Evolutionary conservation across 2,797 vertebrate genomes (phyloP), one percentile per base, ranked within the genome.

Genomic region (Pogoniulus pusillus): DNA sequence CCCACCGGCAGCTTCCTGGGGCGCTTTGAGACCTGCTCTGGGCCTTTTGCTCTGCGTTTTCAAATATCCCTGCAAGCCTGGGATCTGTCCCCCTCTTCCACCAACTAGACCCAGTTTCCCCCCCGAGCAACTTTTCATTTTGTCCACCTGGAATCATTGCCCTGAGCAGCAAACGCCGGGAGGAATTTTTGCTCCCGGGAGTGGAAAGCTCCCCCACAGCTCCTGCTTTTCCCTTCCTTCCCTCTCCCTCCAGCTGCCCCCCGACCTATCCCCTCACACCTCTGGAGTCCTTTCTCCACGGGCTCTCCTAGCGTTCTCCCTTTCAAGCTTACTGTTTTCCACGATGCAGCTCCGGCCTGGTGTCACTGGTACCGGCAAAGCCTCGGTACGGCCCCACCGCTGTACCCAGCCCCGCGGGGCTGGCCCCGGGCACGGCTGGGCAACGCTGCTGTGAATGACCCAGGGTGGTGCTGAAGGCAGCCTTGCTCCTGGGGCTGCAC

Each of bases 1-100:
- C 29, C 17, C 58, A 7, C 5, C 1, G 1, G 37, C 26, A 17
- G 7, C 29, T 23, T 37, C 41, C 37, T 39, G 0, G 0, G 27
- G 35, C 34, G 4, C 23, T 17, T 0, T 8, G 29, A 18, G 47
- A 7, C n/a, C 37, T 1, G 0, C 19, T 2, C 32, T 17, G 13
- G 3, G 6, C 26, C 51, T 51, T 45, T 22, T 53, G 15, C 30
- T 10, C 29, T 18, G 26, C 15, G 0, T 7, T 39, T 43, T 26
- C 22, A 3, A 32, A 0, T 4, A 5, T 1, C 39, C 19, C 54
- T 8, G 22, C 20, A 60, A 37, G 34, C 2, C 12, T 1, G 70
- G 22, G 30, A 9, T 30, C 63, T n/a, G 79, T 9, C 39, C 14
- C 16, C 3, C 18, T 43, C 29, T 18, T 58, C 16, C 15, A 29